A percentile compares a stretch with the other conserved stretches of the same genome.
Evolutionary conservation across 2,797 vertebrate genomes (phyloP).

Genomic region (Dicrostonyx torquatus): DNA sequence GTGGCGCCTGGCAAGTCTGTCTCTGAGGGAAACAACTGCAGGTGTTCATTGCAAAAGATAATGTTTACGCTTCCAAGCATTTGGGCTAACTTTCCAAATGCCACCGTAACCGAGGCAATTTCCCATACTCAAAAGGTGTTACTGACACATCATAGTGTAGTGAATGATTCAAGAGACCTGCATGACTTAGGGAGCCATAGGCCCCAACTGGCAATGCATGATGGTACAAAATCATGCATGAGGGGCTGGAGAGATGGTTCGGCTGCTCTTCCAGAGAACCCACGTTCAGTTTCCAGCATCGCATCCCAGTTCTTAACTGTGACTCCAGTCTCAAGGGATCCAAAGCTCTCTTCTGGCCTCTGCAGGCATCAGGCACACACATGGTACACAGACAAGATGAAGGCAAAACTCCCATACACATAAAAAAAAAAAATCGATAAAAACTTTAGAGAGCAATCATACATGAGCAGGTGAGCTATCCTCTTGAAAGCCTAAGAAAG

Average conservation of each 20-base stretch:
- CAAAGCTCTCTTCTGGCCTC: neutral
- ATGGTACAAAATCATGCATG: neutral
- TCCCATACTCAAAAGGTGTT: neutral
- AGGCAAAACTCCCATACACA: neutral
- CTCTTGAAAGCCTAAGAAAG: neutral
- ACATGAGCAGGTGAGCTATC: neutral
- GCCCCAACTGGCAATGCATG: neutral
- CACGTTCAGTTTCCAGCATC: neutral
- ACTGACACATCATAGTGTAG: neutral
- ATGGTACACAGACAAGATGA: neutral
- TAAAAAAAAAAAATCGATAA: neutral
- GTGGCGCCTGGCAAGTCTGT: slow-evolving; percentile 28
- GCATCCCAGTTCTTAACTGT: neutral
- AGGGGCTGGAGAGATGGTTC: neutral
- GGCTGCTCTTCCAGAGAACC: neutral
- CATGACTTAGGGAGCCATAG: neutral
- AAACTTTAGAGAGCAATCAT: neutral
- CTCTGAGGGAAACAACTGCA: slow-evolving; percentile 55
- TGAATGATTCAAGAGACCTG: neutral
- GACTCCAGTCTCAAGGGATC: neutral
- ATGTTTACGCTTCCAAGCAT: slow-evolving; percentile 23
- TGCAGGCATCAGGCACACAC: neutral
- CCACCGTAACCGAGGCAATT: neutral
- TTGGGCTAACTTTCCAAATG: slow-evolving; percentile 18
- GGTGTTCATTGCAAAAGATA: slow-evolving; percentile 21